Evolutionary conservation across 2,113 vertebrate species (phyloP).

Genomic region (Platysteira castanea): DNA sequence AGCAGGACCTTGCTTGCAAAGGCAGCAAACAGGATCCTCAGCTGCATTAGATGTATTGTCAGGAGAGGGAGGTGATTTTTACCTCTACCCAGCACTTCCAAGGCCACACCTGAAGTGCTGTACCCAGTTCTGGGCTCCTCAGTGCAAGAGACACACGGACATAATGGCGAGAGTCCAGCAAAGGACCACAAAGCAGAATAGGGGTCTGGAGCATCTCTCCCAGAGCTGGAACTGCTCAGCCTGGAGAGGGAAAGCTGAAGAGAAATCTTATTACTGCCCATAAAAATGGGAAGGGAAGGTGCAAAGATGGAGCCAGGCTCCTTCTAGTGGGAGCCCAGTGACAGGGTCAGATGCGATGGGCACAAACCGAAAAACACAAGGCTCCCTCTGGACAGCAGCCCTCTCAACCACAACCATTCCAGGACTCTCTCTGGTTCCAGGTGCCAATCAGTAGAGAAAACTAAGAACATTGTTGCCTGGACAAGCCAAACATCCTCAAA

Average conservation of each 20-base stretch:
- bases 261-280: too few species aligned
- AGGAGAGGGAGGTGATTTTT: background rate
- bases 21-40: accelerated
- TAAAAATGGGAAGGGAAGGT: background rate
- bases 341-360: background rate
- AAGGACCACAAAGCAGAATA: background rate
- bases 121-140: background rate
- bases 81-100: background rate
- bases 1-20: background rate
- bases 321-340: background rate
- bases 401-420: background rate
- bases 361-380: background rate
- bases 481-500: background rate
- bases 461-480: background rate
- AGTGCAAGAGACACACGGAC: accelerated
- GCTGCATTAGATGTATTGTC: background rate
- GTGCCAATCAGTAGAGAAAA: background rate
- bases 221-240: background rate
- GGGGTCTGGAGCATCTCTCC: background rate
- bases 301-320: background rate
- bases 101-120: background rate
- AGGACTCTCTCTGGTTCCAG: background rate
- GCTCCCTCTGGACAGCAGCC: background rate
- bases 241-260: background rate
- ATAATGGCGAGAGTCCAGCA: background rate